Evolutionary conservation across 2,888 invertebrate genomes (phyloP).

Genomic region (Thecophora atra): DNA sequence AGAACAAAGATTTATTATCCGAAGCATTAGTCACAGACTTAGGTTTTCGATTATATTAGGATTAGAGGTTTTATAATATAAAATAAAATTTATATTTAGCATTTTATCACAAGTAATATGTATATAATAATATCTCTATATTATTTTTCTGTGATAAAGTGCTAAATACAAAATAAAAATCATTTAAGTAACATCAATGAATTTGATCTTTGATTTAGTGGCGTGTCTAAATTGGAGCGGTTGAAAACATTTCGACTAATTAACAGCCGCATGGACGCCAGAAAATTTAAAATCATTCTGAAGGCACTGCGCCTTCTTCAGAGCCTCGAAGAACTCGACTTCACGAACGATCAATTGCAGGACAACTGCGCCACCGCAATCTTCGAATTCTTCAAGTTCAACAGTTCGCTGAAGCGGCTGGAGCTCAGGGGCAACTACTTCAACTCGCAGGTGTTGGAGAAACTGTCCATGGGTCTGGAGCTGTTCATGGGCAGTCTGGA

Average conservation of each 20-base stretch:
- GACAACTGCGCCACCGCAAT: constrained; percentile 53
- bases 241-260: constrained; percentile 55
- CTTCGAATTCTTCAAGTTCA: constrained; percentile 47
- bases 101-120: too few relatives aligned
- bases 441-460: constrained; percentile 38
- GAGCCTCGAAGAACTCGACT: constrained; percentile 53
- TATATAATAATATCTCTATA: too few relatives aligned
- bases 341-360: constrained; percentile 53
- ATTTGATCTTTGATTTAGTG: constrained; percentile 19
- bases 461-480: constrained; percentile 38
- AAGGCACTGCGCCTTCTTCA: constrained; percentile 47
- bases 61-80: too few relatives aligned
- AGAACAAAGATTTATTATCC: too few relatives aligned
- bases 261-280: constrained; percentile 55
- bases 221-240: constrained; percentile 45
- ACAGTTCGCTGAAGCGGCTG: constrained; percentile 45
- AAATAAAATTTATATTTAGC: too few relatives aligned
- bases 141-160: too few relatives aligned
- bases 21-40: too few relatives aligned
- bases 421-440: constrained; percentile 56
- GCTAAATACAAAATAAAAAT: too few relatives aligned
- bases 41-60: too few relatives aligned
- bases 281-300: constrained; percentile 51
- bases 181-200: too few relatives aligned
- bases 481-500: constrained; percentile 43